These are phyloP conservation scores for Cynaeus angustus DNA, from an alignment of 2,888 invertebrate genomes.

Conservation along the genomic window DNA sequence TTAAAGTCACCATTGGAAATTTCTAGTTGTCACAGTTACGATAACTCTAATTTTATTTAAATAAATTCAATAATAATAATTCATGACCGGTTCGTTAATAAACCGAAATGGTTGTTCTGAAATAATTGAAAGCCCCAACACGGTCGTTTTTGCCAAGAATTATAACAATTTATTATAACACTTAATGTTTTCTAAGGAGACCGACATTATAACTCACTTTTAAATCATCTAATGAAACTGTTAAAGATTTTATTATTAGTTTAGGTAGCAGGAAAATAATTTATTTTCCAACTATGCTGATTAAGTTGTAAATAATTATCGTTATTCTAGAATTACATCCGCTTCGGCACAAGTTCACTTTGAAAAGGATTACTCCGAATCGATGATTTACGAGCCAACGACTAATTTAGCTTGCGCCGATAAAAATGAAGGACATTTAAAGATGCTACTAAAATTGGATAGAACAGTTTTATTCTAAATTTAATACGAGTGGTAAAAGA, in stretches of 20 bases:
- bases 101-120: conserved; percentile 21
- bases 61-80: conserved; percentile 5
- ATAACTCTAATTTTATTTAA: no score
- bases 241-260: conserved; percentile 3
- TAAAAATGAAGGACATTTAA: not conserved
- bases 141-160: conserved; percentile 16
- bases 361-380: not conserved
- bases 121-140: conserved; percentile 27
- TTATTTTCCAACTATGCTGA: conserved; percentile 23
- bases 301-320: conserved; percentile 28
- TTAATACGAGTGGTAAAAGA: not conserved
- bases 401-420: not conserved
- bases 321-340: conserved; percentile 23
- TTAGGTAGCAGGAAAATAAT: conserved; percentile 11
- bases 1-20: not conserved
- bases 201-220: conserved; percentile 17
- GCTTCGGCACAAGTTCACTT: conserved; percentile 3
- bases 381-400: not conserved
- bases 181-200: conserved; percentile 5
- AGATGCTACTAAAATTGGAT: not conserved
- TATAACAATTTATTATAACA: conserved; percentile 26
- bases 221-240: conserved; percentile 8
- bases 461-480: not conserved
- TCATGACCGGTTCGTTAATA: conserved; percentile 29
- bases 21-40: not conserved